Evolutionary conservation across 2,797 vertebrate species (phyloP).

Genomic region (Poliocrania exsul): DNA sequence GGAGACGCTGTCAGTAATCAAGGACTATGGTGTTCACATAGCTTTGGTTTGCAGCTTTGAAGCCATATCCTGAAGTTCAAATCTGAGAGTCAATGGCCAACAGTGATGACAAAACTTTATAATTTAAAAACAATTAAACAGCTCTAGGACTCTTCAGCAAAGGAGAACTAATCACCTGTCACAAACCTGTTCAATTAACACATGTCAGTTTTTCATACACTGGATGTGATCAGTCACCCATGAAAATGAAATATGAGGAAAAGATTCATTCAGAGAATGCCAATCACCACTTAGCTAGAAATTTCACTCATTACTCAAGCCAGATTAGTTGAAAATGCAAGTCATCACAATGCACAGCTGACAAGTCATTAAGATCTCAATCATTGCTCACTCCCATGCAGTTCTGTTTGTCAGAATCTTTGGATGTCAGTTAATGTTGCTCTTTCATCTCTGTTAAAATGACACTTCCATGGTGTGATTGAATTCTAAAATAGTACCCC

Average conservation of each 20-base stretch:
- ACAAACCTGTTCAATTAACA: slow-evolving; percentile 56
- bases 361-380: slow-evolving; percentile 67
- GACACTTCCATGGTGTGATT: slow-evolving; percentile 29
- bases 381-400: slow-evolving; percentile 36
- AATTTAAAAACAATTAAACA: not conserved
- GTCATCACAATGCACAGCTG: slow-evolving; percentile 54
- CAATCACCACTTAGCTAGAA: slow-evolving; percentile 51
- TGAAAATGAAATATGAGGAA: slow-evolving; percentile 64
- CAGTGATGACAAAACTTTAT: not conserved
- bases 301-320: slow-evolving; percentile 63
- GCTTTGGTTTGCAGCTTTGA: not conserved
- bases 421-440: slow-evolving; percentile 53
- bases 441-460: slow-evolving; percentile 59
- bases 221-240: slow-evolving; percentile 47
- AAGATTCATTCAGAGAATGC: slow-evolving; percentile 63
- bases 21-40: not conserved
- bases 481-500: slow-evolving; percentile 15
- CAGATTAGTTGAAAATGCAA: slow-evolving; percentile 65
- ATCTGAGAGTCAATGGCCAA: not conserved
- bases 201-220: slow-evolving; percentile 41
- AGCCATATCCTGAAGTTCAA: not conserved
- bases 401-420: slow-evolving; percentile 59
- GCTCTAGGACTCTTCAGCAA: not conserved
- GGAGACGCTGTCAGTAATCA: not conserved
- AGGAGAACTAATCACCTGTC: slow-evolving; percentile 50